Percentiles rank a stretch among this genome's conserved stretches.
phyloP scores from a whole-genome alignment of 2,797 vertebrate species.

The Manis pentadactyla region DNA sequence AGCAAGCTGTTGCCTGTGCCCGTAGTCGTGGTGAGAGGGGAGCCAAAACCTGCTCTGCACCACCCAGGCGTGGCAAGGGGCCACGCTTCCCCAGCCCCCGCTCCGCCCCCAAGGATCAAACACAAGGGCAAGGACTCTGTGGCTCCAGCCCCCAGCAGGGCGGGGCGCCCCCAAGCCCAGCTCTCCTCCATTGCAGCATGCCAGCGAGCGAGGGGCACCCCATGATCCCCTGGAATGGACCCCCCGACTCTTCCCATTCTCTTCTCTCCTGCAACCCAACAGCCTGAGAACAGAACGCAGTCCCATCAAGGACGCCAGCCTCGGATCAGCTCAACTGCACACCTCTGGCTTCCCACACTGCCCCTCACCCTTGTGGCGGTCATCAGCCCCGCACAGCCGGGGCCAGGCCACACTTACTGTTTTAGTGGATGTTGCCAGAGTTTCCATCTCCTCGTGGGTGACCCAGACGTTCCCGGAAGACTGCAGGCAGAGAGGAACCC shows the following conservation, averaged over 20 bases:
- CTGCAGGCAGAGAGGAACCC: slow-evolving; percentile 86
- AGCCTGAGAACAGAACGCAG: background rate
- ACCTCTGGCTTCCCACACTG: background rate
- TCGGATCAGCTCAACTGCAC: background rate
- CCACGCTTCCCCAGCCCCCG: background rate
- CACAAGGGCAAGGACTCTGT: background rate
- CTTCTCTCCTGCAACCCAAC: background rate
- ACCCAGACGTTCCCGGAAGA: slow-evolving; percentile 99
- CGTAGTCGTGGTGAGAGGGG: background rate
- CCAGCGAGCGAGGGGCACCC: background rate
- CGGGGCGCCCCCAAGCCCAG: background rate
- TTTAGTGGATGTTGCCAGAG: slow-evolving; percentile 95
- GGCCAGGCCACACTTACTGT: slow-evolving; percentile 91
- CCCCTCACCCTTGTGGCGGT: background rate
- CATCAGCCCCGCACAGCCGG: background rate
- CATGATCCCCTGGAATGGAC: background rate
- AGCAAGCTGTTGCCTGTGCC: background rate
- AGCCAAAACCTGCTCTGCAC: background rate
- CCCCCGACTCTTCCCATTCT: background rate
- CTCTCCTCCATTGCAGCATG: background rate
- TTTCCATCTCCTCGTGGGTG: slow-evolving; percentile 99
- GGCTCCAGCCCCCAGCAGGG: background rate
- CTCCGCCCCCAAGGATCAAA: background rate
- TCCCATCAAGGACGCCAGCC: background rate
- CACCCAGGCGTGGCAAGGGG: background rate